phyloP scores from a whole-genome alignment of 2,888 invertebrate genomes.

The Rhimphoctona megacephalus region DNA sequence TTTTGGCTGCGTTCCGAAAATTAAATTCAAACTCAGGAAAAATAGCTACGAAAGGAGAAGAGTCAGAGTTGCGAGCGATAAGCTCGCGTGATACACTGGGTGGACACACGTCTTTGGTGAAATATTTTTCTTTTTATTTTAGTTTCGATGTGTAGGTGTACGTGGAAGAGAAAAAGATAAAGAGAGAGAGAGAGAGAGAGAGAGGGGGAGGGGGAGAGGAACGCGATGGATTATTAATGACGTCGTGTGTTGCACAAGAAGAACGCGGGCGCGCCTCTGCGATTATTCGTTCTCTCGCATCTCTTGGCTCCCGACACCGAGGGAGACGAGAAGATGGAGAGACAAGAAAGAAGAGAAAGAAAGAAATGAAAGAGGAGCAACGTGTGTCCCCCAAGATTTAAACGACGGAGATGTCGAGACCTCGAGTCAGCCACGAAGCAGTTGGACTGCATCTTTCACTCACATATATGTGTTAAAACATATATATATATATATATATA shows the following conservation, averaged over 20 bases:
- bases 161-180: neutral
- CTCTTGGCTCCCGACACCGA: conserved; percentile 56
- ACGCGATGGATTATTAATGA: conserved; percentile 68
- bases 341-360: conserved; percentile 14
- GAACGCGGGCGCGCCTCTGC: conserved; percentile 44
- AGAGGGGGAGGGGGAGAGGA: conserved; percentile 3
- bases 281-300: conserved; percentile 42
- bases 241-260: conserved; percentile 49
- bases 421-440: conserved; percentile 40
- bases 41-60: conserved; percentile 63
- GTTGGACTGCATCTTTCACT: conserved; percentile 39
- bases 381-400: conserved; percentile 61
- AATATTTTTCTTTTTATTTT: conserved; percentile 40
- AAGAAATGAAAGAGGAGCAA: neutral
- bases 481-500: too few species aligned
- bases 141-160: conserved; percentile 47
- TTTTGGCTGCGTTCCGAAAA: neutral
- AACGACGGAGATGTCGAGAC: conserved; percentile 61
- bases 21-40: neutral
- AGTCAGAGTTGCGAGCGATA: conserved; percentile 1
- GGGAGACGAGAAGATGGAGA: conserved; percentile 37
- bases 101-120: conserved; percentile 37
- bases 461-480: conserved; percentile 15
- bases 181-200: neutral
- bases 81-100: conserved; percentile 45